phyloP scores from a whole-genome alignment of 1,140 invertebrate species.

The Anthonomus grandis region DNA sequence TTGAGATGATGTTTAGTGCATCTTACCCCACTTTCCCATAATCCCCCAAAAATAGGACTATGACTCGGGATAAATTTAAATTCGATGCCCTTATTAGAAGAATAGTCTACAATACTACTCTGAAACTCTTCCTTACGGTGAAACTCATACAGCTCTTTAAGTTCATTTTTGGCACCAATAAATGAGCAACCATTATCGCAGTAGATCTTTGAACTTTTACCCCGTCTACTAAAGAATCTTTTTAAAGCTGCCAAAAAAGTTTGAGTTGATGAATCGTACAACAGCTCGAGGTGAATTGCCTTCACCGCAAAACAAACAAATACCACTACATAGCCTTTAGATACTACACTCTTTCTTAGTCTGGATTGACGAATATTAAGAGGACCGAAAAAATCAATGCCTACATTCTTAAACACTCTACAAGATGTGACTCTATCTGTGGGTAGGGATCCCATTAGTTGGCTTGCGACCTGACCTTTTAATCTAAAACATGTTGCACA shows the following conservation, averaged over 20 bases:
- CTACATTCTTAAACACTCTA: slow-evolving; percentile 13
- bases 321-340: no score
- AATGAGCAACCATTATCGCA: slow-evolving; percentile 36
- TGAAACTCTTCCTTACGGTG: neutral
- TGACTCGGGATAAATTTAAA: slow-evolving; percentile 35
- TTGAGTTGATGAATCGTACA: slow-evolving; percentile 35
- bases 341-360: no score
- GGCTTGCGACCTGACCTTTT: neutral
- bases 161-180: slow-evolving; percentile 28
- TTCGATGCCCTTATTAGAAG: neutral
- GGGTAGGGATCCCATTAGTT: neutral
- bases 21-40: slow-evolving; percentile 32
- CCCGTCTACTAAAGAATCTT: slow-evolving; percentile 37
- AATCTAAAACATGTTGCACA: neutral
- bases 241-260: slow-evolving; percentile 37
- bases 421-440: neutral
- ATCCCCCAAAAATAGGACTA: slow-evolving; percentile 40
- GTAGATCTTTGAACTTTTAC: slow-evolving; percentile 19
- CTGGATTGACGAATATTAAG: no score
- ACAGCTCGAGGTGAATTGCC: slow-evolving; percentile 42
- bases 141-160: slow-evolving; percentile 15
- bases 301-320: slow-evolving; percentile 18
- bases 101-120: neutral
- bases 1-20: slow-evolving; percentile 37
- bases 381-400: neutral